These are phyloP conservation scores for Dasysyrphus albostriatus DNA, from an alignment of 2,888 invertebrate genomes.

Conservation along the genomic window DNA sequence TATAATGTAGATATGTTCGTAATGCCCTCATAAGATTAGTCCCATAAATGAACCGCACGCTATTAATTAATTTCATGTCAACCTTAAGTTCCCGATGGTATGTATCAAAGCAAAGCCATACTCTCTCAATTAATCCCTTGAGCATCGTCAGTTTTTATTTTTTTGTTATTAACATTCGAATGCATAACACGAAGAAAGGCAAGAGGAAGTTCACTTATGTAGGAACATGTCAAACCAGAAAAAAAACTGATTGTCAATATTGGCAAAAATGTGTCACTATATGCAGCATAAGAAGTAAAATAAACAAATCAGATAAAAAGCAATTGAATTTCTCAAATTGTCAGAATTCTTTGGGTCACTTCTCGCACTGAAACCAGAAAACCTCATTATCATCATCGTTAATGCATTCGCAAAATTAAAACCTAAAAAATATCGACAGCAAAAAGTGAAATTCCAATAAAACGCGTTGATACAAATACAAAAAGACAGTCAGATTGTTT, in stretches of 20 bases:
- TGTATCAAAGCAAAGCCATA: background rate
- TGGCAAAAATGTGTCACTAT: slow-evolving; percentile 56
- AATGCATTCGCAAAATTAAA: slow-evolving; percentile 34
- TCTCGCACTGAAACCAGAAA: slow-evolving; percentile 20
- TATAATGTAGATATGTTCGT: background rate
- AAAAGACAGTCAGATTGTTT: slow-evolving; percentile 46
- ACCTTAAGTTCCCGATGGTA: background rate
- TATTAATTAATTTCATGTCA: slow-evolving; percentile 57
- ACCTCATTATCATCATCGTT: slow-evolving; percentile 13
- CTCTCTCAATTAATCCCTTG: slow-evolving; percentile 27
- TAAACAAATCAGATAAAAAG: slow-evolving; percentile 24
- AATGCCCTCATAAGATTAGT: slow-evolving; percentile 59
- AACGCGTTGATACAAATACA: slow-evolving; percentile 36
- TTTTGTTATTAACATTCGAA: slow-evolving; percentile 26
- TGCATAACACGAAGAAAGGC: slow-evolving; percentile 26
- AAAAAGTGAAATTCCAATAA: slow-evolving; percentile 41
- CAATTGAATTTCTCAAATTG: slow-evolving; percentile 55
- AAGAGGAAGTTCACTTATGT: background rate
- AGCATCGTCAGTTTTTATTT: slow-evolving; percentile 21
- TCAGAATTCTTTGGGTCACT: slow-evolving; percentile 60
- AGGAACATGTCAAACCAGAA: background rate
- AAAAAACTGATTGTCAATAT: slow-evolving; percentile 32
- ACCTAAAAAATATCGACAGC: slow-evolving; percentile 24
- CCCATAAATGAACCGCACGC: slow-evolving; percentile 34
- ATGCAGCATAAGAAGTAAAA: slow-evolving; percentile 2